Conservation (phyloP, 2,113 vertebrate genomes). For the Hydrolagus affinis region DNA sequence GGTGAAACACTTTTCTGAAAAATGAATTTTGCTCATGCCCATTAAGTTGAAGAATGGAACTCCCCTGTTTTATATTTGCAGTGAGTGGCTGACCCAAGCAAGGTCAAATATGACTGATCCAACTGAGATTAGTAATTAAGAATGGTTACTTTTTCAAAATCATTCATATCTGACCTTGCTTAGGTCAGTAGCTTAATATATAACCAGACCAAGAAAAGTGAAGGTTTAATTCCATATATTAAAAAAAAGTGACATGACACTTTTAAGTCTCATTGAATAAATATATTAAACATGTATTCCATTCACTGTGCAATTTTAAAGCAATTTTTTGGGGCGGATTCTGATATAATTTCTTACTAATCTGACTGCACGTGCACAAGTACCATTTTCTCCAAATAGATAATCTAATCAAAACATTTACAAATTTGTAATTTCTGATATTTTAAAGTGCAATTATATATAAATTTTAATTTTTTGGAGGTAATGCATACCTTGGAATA, state of each 20-base stretch:
- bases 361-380: no score
- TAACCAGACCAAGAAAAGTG: background rate
- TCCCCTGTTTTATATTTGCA: background rate
- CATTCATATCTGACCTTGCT: background rate
- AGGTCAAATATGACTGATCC: background rate
- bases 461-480: background rate
- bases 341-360: background rate
- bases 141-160: background rate
- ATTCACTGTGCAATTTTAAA: background rate
- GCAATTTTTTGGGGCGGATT: background rate
- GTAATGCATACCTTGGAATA: background rate
- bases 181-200: background rate
- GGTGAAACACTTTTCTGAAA: background rate
- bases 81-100: background rate
- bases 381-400: background rate
- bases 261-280: no score
- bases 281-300: no score
- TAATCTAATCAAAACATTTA: slow-evolving; percentile 8
- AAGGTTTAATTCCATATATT: background rate
- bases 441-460: background rate
- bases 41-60: background rate
- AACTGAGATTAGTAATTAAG: background rate
- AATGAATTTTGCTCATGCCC: background rate
- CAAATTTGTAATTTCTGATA: background rate
- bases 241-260: no score